Evolutionary conservation across 2,888 invertebrate species (phyloP).

Genomic region (Lasius fuliginosus): DNA sequence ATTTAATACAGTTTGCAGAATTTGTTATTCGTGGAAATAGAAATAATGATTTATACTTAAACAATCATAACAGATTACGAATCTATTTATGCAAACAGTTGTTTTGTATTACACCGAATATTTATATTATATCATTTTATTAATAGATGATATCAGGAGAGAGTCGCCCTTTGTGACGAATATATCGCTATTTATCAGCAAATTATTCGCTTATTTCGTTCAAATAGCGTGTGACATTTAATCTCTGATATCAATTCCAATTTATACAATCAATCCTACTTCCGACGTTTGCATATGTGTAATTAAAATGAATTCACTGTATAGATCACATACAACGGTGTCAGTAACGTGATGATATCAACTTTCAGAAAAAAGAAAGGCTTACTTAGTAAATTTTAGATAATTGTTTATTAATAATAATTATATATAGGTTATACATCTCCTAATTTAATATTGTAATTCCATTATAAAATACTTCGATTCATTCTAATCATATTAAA

Average conservation of each 20-base stretch:
- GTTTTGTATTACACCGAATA: neutral
- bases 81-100: constrained; percentile 8
- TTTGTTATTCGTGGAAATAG: neutral
- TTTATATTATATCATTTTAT: constrained; percentile 7
- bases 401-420: constrained; percentile 12
- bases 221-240: constrained; percentile 17
- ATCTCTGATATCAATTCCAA: constrained; percentile 20
- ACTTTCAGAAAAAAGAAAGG: neutral
- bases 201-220: constrained; percentile 1
- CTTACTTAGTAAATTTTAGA: neutral
- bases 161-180: neutral
- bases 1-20: neutral
- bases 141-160: constrained; percentile 9
- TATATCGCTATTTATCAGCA: neutral
- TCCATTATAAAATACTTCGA: neutral
- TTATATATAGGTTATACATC: neutral
- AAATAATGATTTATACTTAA: neutral
- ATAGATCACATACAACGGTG: neutral
- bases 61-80: neutral
- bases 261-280: constrained; percentile 14
- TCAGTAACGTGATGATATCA: neutral
- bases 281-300: neutral
- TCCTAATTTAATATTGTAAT: neutral
- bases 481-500: neutral
- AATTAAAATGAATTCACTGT: constrained; percentile 38